Base-by-base conservation (phyloP, 2,113 vertebrate species). In the Phrynosoma blainvillii region DNA sequence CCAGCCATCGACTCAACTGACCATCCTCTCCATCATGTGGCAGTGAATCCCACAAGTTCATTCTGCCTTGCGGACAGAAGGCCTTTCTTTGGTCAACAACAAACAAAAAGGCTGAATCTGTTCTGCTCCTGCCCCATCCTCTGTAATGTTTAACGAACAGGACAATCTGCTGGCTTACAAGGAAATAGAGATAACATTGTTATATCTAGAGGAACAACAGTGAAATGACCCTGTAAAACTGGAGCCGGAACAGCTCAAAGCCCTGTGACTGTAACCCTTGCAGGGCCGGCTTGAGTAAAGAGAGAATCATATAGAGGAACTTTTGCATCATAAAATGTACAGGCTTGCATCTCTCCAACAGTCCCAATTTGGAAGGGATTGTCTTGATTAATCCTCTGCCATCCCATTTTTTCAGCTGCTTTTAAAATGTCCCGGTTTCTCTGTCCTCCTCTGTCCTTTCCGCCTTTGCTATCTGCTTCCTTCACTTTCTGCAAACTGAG, bases 141-240 rank as follows among this genome's bases (percentile, higher is more conserved):
- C 56, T 82, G 71, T 87, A 84, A 88, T 88, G 62, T 84, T 88
- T 88, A 84, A 88, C 73, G n/a, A 52, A 78, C 62, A 40, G 73
- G 32, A 84, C 87, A 88, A 88, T 88, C 47, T 32, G n/a, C 25
- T 78, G 23, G 79, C 86, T 30, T 16, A 83, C 36, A 68, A 78
- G 32, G 65, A 70, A 54, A 59, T 18, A 77, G 12, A 84, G 87
- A 88, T 88, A 88, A 88, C 87, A 88, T 88, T 88, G 87, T 88
- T 84, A 1, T 36, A 30, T 70, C n/a, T 32, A 20, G 42, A 27
- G 42, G 80, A 76, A 76, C 30, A 83, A 20, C 87, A 84, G 52
- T 30, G n/a, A 32, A 42, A 36, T 88, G 23, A 83, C 87, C 59
- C 42, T 78, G 52, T 27, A 23, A 32, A 70, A 30, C 0, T 30